Conservation (phyloP, 2,113 vertebrate genomes). For the Siniperca chuatsi region DNA sequence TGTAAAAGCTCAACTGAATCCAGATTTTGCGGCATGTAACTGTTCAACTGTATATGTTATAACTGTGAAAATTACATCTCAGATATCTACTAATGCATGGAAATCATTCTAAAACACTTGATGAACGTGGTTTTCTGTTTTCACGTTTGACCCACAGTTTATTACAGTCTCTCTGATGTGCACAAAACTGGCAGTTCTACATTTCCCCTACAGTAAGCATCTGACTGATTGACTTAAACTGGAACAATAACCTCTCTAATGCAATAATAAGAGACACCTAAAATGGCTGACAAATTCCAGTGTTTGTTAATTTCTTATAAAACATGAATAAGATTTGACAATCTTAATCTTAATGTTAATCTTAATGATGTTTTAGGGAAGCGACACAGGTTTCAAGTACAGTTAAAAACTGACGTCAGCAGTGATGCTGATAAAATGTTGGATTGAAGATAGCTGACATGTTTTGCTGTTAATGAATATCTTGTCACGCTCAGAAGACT, state of each 20-base stretch:
- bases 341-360: neutral
- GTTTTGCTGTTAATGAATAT: neutral
- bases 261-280: no score
- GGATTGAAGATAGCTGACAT: neutral
- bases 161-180: constrained; percentile 7
- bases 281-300: neutral
- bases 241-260: neutral
- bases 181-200: constrained; percentile 25
- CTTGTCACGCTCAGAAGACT: no score
- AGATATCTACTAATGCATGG: neutral
- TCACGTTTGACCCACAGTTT: neutral
- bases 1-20: neutral
- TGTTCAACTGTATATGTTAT: neutral
- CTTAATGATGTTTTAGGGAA: neutral
- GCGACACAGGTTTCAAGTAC: neutral
- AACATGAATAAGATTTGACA: neutral
- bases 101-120: neutral
- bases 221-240: neutral
- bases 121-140: neutral
- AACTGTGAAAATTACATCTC: neutral
- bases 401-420: no score
- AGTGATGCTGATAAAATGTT: neutral
- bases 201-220: neutral
- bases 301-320: neutral
- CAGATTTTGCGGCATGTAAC: no score